Conservation (phyloP, 2,888 invertebrate species). For the Drosophila trichaetosa region DNA sequence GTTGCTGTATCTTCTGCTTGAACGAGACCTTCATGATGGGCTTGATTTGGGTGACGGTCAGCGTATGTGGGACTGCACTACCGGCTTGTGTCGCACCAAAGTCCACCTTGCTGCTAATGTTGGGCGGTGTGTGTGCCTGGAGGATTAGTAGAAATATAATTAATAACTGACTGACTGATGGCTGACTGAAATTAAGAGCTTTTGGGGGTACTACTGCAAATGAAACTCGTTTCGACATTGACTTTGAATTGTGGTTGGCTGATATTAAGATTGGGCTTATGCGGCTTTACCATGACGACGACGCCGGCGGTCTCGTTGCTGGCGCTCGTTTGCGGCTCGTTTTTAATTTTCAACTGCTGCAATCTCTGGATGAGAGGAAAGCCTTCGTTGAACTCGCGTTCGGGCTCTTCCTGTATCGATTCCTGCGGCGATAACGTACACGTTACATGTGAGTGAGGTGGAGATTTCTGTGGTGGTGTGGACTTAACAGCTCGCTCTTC, state of each 20-base stretch:
- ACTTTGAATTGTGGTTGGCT: conserved; percentile 8
- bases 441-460: conserved; percentile 88
- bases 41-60: conserved; percentile 71
- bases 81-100: conserved; percentile 32
- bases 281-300: conserved; percentile 76
- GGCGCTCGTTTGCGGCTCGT: conserved; percentile 87
- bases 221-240: conserved; percentile 3
- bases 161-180: not conserved
- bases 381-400: conserved; percentile 89
- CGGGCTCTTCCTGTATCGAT: conserved; percentile 85
- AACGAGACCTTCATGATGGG: conserved; percentile 87
- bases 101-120: conserved; percentile 74
- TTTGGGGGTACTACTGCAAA: conserved; percentile 9
- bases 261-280: conserved; percentile 4
- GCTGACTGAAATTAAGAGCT: not conserved
- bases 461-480: conserved; percentile 85
- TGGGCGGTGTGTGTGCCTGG: conserved; percentile 60
- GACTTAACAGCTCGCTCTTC: conserved; percentile 86
- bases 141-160: not conserved
- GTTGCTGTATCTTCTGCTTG: conserved; percentile 87
- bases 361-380: conserved; percentile 91
- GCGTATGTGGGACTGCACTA: conserved; percentile 36
- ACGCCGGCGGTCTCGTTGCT: conserved; percentile 68
- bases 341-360: conserved; percentile 90
- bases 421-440: conserved; percentile 87